These are phyloP conservation scores for Coenonympha arcania DNA, from an alignment of 2,888 invertebrate species.

Conservation along the genomic window DNA sequence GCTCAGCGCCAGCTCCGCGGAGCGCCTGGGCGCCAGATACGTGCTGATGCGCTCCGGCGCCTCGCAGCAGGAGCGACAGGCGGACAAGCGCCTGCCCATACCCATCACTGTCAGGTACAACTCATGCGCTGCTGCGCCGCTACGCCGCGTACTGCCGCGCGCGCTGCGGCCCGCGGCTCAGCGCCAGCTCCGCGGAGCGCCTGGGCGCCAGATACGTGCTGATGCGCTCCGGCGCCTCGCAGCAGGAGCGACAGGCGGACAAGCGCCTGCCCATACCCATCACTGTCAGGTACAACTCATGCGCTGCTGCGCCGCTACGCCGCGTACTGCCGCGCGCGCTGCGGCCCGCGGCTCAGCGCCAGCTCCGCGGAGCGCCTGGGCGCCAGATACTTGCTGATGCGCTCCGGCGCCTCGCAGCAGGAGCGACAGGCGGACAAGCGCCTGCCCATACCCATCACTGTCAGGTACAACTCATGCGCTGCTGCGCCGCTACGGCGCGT, in stretches of 20 bases:
- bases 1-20: conserved; percentile 84
- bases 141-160: conserved; percentile 92
- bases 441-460: conserved; percentile 89
- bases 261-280: conserved; percentile 93
- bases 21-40: conserved; percentile 92
- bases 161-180: conserved; percentile 94
- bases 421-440: conserved; percentile 87
- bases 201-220: conserved; percentile 94
- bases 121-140: conserved; percentile 88
- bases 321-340: conserved; percentile 89
- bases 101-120: conserved; percentile 83
- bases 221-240: conserved; percentile 89
- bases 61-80: conserved; percentile 83
- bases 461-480: conserved; percentile 75
- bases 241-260: conserved; percentile 85
- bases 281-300: conserved; percentile 63
- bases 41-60: conserved; percentile 94
- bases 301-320: conserved; percentile 91
- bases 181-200: conserved; percentile 85
- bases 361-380: conserved; percentile 89
- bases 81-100: conserved; percentile 87
- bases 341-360: conserved; percentile 91
- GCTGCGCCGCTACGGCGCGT: conserved; percentile 93
- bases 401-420: conserved; percentile 84
- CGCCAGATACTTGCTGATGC: conserved; percentile 95